Evolutionary conservation across 2,888 invertebrate species (phyloP).

Genomic region (Formica aserva): DNA sequence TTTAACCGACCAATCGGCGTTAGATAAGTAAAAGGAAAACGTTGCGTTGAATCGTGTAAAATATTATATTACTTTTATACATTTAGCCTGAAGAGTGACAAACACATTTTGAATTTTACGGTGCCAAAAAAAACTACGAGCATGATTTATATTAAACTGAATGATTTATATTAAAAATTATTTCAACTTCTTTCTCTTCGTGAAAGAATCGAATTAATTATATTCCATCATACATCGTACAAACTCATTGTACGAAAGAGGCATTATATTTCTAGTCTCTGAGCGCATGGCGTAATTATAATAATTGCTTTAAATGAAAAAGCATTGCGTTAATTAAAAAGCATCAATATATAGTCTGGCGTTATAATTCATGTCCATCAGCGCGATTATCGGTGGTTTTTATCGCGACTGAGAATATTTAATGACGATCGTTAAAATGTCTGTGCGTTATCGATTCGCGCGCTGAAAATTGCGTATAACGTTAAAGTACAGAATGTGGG

Average conservation of each 20-base stretch:
- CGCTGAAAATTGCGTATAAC: conserved; percentile 16
- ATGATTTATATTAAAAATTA: neutral
- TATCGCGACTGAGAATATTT: conserved; percentile 40
- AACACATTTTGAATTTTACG: neutral
- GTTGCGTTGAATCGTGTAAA: neutral
- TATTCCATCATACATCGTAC: neutral
- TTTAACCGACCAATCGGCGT: conserved; percentile 24
- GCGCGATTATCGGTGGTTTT: conserved; percentile 34
- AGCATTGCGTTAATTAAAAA: conserved; percentile 23
- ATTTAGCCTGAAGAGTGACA: neutral
- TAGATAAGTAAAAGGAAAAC: neutral
- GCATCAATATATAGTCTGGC: neutral
- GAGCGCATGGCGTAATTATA: neutral
- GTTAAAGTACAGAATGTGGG: neutral
- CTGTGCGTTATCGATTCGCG: conserved; percentile 16
- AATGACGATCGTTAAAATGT: conserved; percentile 11
- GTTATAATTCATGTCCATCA: conserved; percentile 2
- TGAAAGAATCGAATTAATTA: neutral
- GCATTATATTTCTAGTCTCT: conserved; percentile 3
- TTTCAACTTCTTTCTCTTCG: neutral
- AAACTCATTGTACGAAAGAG: neutral
- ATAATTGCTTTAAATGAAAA: conserved; percentile 30
- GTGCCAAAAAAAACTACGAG: neutral
- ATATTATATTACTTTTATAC: neutral
- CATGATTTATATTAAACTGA: neutral